Evolutionary conservation across 2,888 invertebrate genomes (phyloP).

Genomic region (Dryomyza anilis): DNA sequence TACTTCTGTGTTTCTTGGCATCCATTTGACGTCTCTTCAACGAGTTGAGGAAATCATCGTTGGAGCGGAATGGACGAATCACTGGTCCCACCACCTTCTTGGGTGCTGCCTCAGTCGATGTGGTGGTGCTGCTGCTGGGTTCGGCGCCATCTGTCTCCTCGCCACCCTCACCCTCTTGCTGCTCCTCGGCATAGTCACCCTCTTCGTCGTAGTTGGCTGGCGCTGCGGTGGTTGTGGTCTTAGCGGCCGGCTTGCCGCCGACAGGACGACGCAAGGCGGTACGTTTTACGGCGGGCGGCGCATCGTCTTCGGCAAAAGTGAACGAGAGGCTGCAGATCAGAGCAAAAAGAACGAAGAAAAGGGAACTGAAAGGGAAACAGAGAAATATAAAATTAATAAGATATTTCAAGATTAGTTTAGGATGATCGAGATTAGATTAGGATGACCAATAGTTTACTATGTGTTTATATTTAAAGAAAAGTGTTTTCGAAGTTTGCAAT

Average conservation of each 20-base stretch:
- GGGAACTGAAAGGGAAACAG: conserved; percentile 40
- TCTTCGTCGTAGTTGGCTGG: conserved; percentile 55
- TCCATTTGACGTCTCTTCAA: conserved; percentile 75
- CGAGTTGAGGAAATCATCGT: conserved; percentile 75
- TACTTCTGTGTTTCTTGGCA: conserved; percentile 66
- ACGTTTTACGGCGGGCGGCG: conserved; percentile 42
- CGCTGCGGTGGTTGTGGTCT: conserved; percentile 53
- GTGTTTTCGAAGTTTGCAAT: too few species aligned
- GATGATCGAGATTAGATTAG: background rate
- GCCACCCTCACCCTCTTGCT: conserved; percentile 55
- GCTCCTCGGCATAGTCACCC: conserved; percentile 65
- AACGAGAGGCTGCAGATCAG: conserved; percentile 46
- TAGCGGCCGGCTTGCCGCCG: conserved; percentile 47
- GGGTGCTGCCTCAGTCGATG: conserved; percentile 71
- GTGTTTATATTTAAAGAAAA: too few species aligned
- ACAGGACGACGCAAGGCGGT: conserved; percentile 51
- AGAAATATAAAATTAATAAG: conserved; percentile 1
- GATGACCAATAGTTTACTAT: too few species aligned
- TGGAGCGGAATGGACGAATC: conserved; percentile 78
- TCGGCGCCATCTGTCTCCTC: conserved; percentile 55
- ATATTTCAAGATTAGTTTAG: background rate
- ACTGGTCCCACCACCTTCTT: conserved; percentile 71
- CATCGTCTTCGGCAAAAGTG: conserved; percentile 45
- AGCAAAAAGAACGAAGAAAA: conserved; percentile 49
- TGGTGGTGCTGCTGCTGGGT: conserved; percentile 57